These are phyloP conservation scores for Struthidea cinerea DNA, from an alignment of 2,113 vertebrate genomes.

Conservation along the genomic window DNA sequence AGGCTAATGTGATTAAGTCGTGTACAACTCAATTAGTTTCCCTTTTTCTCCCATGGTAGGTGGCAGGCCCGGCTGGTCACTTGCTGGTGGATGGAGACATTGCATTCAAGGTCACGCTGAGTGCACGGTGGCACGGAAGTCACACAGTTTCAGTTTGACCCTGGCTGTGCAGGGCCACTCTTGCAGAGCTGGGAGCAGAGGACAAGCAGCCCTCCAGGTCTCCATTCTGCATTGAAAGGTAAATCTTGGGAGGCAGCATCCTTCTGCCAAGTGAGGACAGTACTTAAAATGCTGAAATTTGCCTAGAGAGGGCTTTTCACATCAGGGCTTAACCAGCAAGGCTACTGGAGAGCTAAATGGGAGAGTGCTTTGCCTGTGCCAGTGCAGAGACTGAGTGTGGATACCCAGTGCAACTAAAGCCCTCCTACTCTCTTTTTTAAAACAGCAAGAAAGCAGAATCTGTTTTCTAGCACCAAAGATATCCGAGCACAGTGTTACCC, in stretches of 20 bases:
- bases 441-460: not conserved
- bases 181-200: not conserved
- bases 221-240: not conserved
- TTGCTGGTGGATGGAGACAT: not conserved
- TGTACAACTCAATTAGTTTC: slow-evolving; percentile 40
- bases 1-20: not conserved
- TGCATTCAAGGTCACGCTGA: not conserved
- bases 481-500: not conserved
- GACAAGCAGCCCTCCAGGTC: not conserved
- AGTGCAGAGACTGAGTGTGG: not conserved
- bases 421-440: not conserved
- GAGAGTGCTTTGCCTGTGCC: slow-evolving; percentile 7
- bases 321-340: not conserved
- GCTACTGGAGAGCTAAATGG: not conserved
- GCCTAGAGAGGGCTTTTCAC: slow-evolving; percentile 49
- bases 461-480: not conserved
- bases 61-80: not conserved
- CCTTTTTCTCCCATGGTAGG: not conserved
- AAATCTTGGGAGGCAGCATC: not conserved
- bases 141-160: not conserved
- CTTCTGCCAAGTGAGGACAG: not conserved
- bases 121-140: accelerated
- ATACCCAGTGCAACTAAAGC: not conserved
- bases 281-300: slow-evolving; percentile 30
- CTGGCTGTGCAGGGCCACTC: accelerated